Evolutionary conservation across 2,888 invertebrate species (phyloP), one percentile per base, ranked within the genome.

Genomic region (Harmothoe impar): DNA sequence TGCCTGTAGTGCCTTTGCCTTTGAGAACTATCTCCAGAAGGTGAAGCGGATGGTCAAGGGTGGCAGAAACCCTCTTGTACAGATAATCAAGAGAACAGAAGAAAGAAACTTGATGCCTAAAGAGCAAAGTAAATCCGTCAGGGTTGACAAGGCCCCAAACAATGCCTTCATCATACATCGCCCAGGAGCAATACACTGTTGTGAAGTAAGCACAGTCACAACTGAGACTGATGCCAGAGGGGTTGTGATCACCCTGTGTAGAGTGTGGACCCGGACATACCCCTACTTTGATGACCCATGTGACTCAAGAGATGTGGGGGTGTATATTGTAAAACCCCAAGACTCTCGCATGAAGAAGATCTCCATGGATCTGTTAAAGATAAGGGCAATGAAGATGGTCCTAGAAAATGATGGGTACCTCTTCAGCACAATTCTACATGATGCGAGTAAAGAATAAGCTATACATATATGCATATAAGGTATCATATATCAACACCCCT

Each of bases 1-100:
- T 62, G 90, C 89, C 12, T 68, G 91, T 31, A 88, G 72, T 25
- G 89, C 84, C 3, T 92, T 92, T 84, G 86, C 78, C 10, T 92
- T 92, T 91, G 92, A 92, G 52, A 92, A 90, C 78, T 77, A 88
- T 77, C 56, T 91, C 1, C 92, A 91, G 35, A 20, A 0, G 17
- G 23, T 92, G 0, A 92, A 92, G 68, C 56, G 85, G 52, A 35
- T 90, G 25, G 91, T 91, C 0, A n/a, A 89, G 12, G 77, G 54
- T 29, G 33, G 86, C 1, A 51, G 54, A 23, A 88, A 91, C 85
- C 91, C 89, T n/a, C n/a, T n/a, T n/a, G n/a, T n/a, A n/a, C n/a
- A n/a, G n/a, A n/a, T n/a, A n/a, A n/a, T n/a, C n/a, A n/a, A n/a
- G n/a, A n/a, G n/a, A n/a, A n/a, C n/a, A n/a, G 7, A 72, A 92